Conservation (phyloP, 2,888 invertebrate genomes). For the Pinctada fucata region DNA sequence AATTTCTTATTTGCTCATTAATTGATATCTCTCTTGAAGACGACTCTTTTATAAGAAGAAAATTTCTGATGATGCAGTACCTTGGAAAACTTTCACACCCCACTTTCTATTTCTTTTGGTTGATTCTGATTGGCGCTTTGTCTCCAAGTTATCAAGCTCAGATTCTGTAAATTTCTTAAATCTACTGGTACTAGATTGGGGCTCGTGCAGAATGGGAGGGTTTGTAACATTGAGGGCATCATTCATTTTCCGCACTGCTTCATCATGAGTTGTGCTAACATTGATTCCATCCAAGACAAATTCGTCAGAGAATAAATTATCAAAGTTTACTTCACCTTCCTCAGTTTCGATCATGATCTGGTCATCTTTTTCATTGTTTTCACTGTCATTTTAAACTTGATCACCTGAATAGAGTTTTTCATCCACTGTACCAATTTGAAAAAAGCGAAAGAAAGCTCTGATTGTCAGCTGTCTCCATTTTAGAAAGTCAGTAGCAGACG, state of each 20-base stretch:
- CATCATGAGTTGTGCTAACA: background rate
- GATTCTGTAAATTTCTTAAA: constrained; percentile 3
- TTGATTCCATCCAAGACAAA: background rate
- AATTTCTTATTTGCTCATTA: too few species aligned
- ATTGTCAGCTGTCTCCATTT: too few species aligned
- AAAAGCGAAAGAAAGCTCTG: too few species aligned
- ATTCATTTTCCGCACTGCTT: constrained; percentile 3
- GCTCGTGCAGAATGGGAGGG: background rate
- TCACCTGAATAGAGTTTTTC: too few species aligned
- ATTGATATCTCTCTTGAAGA: too few species aligned
- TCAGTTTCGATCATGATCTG: too few species aligned
- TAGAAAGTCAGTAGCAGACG: too few species aligned
- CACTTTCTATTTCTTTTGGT: constrained; percentile 7
- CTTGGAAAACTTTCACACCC: constrained; percentile 18
- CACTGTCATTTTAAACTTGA: too few species aligned
- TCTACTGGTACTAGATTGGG: background rate
- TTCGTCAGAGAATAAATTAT: background rate
- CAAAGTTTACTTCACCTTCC: too few species aligned
- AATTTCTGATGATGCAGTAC: background rate
- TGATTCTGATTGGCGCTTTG: background rate
- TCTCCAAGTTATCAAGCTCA: background rate
- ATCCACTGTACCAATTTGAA: too few species aligned
- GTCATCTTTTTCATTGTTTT: too few species aligned
- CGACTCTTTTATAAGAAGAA: too few species aligned
- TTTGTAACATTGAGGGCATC: constrained; percentile 2